Percentiles rank a stretch among this genome's conserved stretches.
Conservation (phyloP, 2,113 vertebrate species). For the Ploceus nigricollis region DNA sequence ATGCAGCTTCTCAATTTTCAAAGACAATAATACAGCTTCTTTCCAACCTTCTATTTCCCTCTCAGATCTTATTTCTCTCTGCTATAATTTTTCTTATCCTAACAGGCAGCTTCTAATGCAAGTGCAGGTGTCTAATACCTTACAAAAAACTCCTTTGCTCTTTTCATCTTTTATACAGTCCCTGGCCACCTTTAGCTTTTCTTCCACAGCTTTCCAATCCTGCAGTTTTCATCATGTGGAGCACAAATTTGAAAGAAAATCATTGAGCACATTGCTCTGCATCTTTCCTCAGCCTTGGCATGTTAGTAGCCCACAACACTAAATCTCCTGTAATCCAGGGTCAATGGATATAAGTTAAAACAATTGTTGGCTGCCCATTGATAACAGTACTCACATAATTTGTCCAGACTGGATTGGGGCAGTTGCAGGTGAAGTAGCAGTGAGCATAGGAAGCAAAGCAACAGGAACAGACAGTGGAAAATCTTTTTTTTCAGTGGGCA, state of each 20-base stretch:
- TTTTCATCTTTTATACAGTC: neutral
- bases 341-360: neutral
- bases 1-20: neutral
- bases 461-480: neutral
- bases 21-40: neutral
- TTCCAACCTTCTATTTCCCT: neutral
- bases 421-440: neutral
- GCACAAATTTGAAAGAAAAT: neutral
- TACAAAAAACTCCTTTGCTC: neutral
- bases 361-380: neutral
- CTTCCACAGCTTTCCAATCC: neutral
- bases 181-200: neutral
- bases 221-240: neutral
- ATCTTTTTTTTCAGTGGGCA: neutral
- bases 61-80: neutral
- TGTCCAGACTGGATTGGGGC: neutral
- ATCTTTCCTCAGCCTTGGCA: neutral
- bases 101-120: neutral
- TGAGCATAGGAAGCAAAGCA: neutral
- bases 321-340: neutral
- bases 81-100: neutral
- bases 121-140: neutral
- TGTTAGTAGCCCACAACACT: neutral
- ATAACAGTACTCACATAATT: neutral
- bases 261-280: neutral